phyloP scores from a whole-genome alignment of 2,888 invertebrate genomes.

The Podabrus alpinus region DNA sequence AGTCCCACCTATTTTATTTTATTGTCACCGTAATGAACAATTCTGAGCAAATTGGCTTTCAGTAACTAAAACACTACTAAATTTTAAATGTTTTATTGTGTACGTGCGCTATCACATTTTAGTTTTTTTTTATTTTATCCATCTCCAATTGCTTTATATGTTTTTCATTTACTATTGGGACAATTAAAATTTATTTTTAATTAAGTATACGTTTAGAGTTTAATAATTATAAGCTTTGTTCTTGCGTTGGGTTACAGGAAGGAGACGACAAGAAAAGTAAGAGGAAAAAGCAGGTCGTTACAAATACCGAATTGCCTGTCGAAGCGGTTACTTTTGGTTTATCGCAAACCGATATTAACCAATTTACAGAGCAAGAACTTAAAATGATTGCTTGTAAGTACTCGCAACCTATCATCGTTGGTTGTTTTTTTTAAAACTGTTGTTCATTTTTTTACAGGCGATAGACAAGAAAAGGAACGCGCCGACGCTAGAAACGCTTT shows the following conservation, averaged over 20 bases:
- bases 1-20: constrained; percentile 23
- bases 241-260: constrained; percentile 48
- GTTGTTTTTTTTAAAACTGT: neutral
- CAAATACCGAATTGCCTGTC: constrained; percentile 84
- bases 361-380: constrained; percentile 69
- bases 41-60: neutral
- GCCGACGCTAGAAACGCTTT: constrained; percentile 95
- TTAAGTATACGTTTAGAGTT: neutral
- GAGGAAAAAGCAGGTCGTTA: constrained; percentile 76
- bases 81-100: neutral
- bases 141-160: neutral
- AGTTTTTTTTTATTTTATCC: neutral
- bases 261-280: constrained; percentile 67
- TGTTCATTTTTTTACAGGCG: constrained; percentile 64
- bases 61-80: neutral
- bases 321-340: constrained; percentile 76
- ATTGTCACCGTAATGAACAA: neutral
- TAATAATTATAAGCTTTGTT: neutral
- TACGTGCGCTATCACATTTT: neutral
- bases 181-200: neutral
- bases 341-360: constrained; percentile 71
- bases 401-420: neutral
- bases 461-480: constrained; percentile 91
- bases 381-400: constrained; percentile 53
- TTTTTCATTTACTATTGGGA: neutral